A percentile compares a stretch with the other conserved stretches of the same genome.
Evolutionary conservation across 35 echinoderm and acorn worm genomes (phyloP).

Genomic region (Heliocidaris tuberculata): DNA sequence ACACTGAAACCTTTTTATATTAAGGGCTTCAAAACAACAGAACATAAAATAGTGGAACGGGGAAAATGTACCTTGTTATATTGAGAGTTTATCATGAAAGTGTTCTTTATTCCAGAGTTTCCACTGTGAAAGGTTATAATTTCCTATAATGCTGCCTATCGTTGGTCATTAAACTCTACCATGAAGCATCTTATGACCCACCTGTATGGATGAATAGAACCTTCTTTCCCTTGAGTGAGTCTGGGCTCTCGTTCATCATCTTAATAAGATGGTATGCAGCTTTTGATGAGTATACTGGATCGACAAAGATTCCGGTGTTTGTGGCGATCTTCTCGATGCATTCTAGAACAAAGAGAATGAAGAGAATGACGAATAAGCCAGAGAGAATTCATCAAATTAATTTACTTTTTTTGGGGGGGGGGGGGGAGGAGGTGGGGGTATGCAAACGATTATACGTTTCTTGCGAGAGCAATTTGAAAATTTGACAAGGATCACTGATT

Average conservation of each 20-base stretch:
- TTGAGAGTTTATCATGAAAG: too few species aligned
- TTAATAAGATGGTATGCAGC: constrained; percentile 52
- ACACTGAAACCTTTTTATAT: too few species aligned
- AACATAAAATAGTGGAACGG: too few species aligned
- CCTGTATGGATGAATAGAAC: constrained; percentile 68
- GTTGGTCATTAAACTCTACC: too few species aligned
- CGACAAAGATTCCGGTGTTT: constrained; percentile 56
- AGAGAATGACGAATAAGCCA: neutral
- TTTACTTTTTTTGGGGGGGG: neutral
- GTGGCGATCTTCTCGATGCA: constrained; percentile 50
- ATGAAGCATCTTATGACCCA: neutral
- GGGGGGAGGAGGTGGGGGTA: neutral
- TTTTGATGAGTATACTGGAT: constrained; percentile 61
- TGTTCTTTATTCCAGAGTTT: too few species aligned
- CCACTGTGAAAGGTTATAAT: too few species aligned
- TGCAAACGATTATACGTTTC: neutral
- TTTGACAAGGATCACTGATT: neutral
- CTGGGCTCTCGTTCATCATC: constrained; percentile 47
- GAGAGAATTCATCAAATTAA: neutral
- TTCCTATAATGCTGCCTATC: too few species aligned
- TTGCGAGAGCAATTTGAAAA: too few species aligned
- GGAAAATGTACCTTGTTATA: too few species aligned
- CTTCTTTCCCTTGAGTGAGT: constrained; percentile 54
- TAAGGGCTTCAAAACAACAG: too few species aligned
- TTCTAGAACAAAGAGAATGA: constrained; percentile 13